Conservation (phyloP, 2,888 invertebrate genomes). For the Phytoseiulus persimilis region DNA sequence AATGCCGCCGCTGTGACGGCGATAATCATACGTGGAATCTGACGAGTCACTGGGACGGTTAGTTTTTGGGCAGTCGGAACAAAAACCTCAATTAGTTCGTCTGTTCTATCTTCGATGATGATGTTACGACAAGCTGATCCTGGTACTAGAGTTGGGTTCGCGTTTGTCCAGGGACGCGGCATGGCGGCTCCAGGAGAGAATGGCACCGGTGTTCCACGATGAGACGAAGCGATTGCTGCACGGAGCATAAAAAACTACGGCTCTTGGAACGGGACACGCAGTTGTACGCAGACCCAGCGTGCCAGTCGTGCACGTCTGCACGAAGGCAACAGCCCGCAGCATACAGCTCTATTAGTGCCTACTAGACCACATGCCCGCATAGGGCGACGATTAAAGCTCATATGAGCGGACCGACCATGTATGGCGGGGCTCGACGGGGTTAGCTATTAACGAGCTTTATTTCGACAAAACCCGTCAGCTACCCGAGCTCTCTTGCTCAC, state of each 20-base stretch:
- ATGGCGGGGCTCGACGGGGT: not conserved
- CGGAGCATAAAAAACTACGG: not conserved
- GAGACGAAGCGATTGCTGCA: not conserved
- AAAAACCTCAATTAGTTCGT: not conserved
- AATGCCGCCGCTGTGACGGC: not conserved
- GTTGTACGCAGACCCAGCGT: not conserved
- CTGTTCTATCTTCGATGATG: not conserved
- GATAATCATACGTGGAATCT: not conserved
- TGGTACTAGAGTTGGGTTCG: not conserved
- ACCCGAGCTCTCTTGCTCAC: not conserved
- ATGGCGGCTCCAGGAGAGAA: not conserved
- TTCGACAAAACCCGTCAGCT: not conserved
- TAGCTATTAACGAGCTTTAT: not conserved
- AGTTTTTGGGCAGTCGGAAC: not conserved
- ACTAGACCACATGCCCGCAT: not conserved
- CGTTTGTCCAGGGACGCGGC: not conserved
- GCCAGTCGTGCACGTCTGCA: not conserved
- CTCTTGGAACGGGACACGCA: not conserved
- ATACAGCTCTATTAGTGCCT: not conserved
- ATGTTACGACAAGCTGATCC: not conserved
- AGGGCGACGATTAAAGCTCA: not conserved
- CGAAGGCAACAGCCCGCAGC: constrained; percentile 5
- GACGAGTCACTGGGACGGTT: not conserved
- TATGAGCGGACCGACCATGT: not conserved
- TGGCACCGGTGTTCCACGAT: not conserved